Percentiles rank a stretch among this genome's conserved stretches.
Conservation (phyloP, 1,140 invertebrate genomes). For the Antheraea mylitta region DNA sequence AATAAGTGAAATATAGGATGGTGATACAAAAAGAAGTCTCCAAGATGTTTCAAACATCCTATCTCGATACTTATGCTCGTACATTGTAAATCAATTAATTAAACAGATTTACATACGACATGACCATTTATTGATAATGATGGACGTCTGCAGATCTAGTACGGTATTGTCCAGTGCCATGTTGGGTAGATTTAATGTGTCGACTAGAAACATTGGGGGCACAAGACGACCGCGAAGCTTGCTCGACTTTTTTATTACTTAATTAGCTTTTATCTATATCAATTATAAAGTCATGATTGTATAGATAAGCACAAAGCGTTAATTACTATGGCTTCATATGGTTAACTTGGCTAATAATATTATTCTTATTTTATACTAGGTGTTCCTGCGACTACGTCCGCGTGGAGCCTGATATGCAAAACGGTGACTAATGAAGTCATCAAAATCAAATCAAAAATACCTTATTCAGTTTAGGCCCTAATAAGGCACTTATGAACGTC, state of each 20-base stretch:
- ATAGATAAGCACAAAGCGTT: no score
- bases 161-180: neutral
- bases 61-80: neutral
- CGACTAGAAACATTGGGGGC: neutral
- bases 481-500: no score
- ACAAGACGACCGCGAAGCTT: neutral
- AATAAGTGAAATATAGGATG: no score
- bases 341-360: no score
- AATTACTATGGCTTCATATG: no score
- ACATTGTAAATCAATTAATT: slow-evolving; percentile 1
- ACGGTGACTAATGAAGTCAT: no score
- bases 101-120: neutral
- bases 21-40: neutral
- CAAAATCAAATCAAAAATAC: no score
- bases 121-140: neutral
- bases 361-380: no score
- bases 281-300: neutral
- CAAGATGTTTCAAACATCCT: neutral
- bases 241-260: neutral
- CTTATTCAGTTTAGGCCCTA: no score
- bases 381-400: no score
- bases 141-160: neutral
- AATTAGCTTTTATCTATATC: slow-evolving; percentile 1
- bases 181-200: neutral
- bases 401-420: no score